Conservation (phyloP, 2,888 invertebrate genomes). For the Erebia aethiops region DNA sequence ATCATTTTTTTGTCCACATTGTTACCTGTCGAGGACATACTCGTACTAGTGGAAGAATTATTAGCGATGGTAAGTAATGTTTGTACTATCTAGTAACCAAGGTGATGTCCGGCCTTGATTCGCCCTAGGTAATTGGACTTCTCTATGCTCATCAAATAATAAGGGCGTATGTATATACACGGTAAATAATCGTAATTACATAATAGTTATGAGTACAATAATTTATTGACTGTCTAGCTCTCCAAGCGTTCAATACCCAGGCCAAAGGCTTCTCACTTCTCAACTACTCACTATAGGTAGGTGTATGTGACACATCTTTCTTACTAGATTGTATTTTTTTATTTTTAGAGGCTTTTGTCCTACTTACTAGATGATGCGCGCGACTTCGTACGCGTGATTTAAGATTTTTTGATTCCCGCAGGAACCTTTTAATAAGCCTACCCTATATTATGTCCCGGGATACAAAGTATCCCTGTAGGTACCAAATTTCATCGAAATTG, state of each 20-base stretch:
- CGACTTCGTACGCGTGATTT: too few relatives aligned
- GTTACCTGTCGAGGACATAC: conserved; percentile 5
- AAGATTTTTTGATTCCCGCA: too few relatives aligned
- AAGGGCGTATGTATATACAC: conserved; percentile 5
- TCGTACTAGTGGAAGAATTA: conserved; percentile 1
- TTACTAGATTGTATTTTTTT: too few relatives aligned
- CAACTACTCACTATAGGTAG: too few relatives aligned
- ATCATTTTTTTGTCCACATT: conserved; percentile 2
- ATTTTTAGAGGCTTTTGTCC: too few relatives aligned
- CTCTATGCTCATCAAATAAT: conserved; percentile 51
- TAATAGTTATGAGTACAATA: background rate
- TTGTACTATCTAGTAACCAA: conserved; percentile 67
- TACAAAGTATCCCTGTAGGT: too few relatives aligned
- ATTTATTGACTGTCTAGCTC: background rate
- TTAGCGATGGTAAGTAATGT: conserved; percentile 31
- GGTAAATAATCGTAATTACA: conserved; percentile 6
- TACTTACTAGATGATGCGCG: too few relatives aligned
- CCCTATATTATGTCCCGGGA: too few relatives aligned
- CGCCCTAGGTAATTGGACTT: conserved; percentile 62
- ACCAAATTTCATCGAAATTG: too few relatives aligned
- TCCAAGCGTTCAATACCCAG: background rate
- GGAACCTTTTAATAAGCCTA: too few relatives aligned
- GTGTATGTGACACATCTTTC: too few relatives aligned
- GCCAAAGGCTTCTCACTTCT: too few relatives aligned
- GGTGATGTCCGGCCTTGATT: conserved; percentile 72